Percentiles rank a stretch among this genome's conserved stretches.
phyloP scores from a whole-genome alignment of 2,888 invertebrate genomes.

The Frankliniella fusca region DNA sequence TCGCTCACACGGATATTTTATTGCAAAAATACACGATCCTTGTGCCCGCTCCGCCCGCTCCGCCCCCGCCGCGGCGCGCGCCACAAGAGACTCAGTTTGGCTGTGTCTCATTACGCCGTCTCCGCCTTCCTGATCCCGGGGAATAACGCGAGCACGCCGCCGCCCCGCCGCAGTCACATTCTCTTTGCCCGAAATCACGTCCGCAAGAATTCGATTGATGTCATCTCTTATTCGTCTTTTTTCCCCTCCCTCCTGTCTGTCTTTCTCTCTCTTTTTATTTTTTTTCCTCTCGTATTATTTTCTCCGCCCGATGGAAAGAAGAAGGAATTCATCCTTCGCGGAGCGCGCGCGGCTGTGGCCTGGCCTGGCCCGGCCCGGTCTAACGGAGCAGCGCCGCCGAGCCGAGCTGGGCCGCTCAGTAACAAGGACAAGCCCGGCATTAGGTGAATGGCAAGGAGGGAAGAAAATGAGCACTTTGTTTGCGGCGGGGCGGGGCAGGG shows the following conservation, averaged over 20 bases:
- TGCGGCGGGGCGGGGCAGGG: neutral
- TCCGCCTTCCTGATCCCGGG: too few species aligned
- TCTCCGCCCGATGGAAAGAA: neutral
- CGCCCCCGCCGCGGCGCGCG: too few species aligned
- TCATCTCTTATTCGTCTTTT: neutral
- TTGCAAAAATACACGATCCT: too few species aligned
- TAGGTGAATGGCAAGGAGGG: neutral
- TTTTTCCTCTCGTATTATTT: neutral
- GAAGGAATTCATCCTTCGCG: too few species aligned
- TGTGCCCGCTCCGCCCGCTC: too few species aligned
- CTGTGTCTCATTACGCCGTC: too few species aligned
- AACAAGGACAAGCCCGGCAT: neutral
- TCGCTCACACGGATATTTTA: too few species aligned
- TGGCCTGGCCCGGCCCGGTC: too few species aligned
- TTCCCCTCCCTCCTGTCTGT: neutral
- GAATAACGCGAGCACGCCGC: too few species aligned
- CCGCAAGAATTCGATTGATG: neutral
- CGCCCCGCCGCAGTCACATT: neutral
- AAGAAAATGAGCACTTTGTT: slow-evolving; percentile 23
- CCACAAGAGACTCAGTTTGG: too few species aligned
- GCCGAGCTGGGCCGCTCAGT: neutral
- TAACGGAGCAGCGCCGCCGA: too few species aligned
- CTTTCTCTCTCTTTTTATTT: neutral
- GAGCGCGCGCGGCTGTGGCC: too few species aligned
- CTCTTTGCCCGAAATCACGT: neutral